Evolutionary conservation across 2,797 vertebrate species (phyloP).

Genomic region (Cichlasoma orientale): DNA sequence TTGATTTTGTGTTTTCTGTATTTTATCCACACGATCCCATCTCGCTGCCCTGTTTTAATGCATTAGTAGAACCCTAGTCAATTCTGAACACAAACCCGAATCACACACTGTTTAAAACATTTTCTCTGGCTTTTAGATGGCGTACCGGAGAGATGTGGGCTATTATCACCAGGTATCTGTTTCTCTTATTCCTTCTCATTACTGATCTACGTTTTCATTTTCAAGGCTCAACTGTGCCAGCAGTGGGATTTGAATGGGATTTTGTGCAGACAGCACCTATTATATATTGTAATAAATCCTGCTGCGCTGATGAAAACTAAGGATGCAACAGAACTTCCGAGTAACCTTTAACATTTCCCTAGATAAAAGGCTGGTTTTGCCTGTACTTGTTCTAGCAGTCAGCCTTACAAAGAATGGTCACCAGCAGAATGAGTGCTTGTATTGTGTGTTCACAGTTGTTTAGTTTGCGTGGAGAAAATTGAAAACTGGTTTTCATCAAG

Average conservation of each 20-base stretch:
- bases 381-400: constrained; percentile 19
- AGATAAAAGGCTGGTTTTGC: constrained; percentile 32
- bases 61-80: not conserved
- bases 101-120: constrained; percentile 18
- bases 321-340: constrained; percentile 24
- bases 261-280: constrained; percentile 26
- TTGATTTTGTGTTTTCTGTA: not conserved
- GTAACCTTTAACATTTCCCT: constrained; percentile 40
- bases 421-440: not conserved
- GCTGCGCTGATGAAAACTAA: constrained; percentile 43
- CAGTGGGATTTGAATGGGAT: constrained; percentile 51
- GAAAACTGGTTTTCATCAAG: constrained; percentile 29
- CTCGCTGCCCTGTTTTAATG: not conserved
- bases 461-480: constrained; percentile 21
- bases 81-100: not conserved
- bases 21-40: not conserved
- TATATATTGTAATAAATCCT: constrained; percentile 49
- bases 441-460: constrained; percentile 12
- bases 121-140: constrained; percentile 70
- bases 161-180: constrained; percentile 82
- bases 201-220: constrained; percentile 50
- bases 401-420: constrained; percentile 24
- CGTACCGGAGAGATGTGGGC: constrained; percentile 81
- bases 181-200: constrained; percentile 46
- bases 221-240: constrained; percentile 35